Conservation (phyloP, 1,140 invertebrate genomes). For the Calliphora vicina region DNA sequence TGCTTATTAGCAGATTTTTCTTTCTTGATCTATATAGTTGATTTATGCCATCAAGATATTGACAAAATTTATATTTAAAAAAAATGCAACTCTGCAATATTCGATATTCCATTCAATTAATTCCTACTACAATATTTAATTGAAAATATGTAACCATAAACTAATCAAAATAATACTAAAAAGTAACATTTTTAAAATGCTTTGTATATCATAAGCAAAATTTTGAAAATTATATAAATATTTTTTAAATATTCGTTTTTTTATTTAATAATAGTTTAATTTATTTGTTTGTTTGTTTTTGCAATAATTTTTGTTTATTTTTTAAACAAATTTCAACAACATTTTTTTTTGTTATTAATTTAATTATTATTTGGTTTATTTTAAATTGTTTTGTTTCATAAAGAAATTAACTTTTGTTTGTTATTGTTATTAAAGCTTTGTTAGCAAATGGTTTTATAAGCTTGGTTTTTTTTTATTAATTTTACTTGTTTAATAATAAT, state of each 20-base stretch:
- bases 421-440: slow-evolving; percentile 1
- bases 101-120: no score
- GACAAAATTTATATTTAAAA: no score
- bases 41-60: no score
- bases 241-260: not conserved
- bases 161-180: no score
- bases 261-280: not conserved
- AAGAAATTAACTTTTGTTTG: not conserved
- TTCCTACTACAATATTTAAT: no score
- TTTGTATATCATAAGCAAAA: no score
- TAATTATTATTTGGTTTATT: no score
- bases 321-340: not conserved
- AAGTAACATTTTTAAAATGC: no score
- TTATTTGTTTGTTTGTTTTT: not conserved
- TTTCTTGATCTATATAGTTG: no score
- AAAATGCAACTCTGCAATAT: no score
- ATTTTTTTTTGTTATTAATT: not conserved
- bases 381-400: not conserved
- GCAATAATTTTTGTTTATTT: not conserved
- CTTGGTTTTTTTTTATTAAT: not conserved
- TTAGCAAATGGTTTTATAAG: slow-evolving; percentile 16
- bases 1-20: no score
- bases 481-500: not conserved
- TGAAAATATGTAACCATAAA: no score
- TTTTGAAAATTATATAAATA: not conserved